Evolutionary conservation across 2,797 vertebrate genomes (phyloP).

Genomic region (Saguinus oedipus): DNA sequence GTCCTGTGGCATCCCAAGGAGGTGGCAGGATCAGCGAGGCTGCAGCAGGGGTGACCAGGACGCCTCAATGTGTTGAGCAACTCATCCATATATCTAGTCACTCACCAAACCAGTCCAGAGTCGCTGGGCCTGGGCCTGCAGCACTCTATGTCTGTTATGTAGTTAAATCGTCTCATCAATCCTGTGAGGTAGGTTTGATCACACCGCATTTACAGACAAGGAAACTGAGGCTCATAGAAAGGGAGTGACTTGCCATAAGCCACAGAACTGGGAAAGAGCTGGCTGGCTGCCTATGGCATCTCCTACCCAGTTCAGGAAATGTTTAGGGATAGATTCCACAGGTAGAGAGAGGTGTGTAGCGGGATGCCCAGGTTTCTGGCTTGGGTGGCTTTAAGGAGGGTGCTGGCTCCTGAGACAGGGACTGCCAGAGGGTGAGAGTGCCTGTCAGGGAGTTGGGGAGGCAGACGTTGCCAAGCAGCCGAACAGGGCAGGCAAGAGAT

Average conservation of each 20-base stretch:
- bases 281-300: neutral
- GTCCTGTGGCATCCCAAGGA: neutral
- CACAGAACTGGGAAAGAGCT: neutral
- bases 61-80: neutral
- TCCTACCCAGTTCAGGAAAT: neutral
- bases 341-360: neutral
- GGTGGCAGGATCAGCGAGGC: neutral
- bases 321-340: neutral
- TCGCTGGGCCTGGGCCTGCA: neutral
- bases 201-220: neutral
- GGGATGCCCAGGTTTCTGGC: slow-evolving; percentile 18
- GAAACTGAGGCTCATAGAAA: neutral
- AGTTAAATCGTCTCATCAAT: neutral
- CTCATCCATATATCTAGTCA: neutral
- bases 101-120: neutral
- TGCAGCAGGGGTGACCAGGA: neutral
- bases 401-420: neutral
- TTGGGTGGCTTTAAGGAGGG: neutral
- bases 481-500: neutral
- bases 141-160: neutral
- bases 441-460: neutral
- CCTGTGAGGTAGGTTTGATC: neutral
- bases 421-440: neutral
- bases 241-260: neutral
- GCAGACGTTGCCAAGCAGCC: neutral